These are phyloP conservation scores for Tenualosa ilisha DNA, from an alignment of 2,797 vertebrate species.

Conservation along the genomic window DNA sequence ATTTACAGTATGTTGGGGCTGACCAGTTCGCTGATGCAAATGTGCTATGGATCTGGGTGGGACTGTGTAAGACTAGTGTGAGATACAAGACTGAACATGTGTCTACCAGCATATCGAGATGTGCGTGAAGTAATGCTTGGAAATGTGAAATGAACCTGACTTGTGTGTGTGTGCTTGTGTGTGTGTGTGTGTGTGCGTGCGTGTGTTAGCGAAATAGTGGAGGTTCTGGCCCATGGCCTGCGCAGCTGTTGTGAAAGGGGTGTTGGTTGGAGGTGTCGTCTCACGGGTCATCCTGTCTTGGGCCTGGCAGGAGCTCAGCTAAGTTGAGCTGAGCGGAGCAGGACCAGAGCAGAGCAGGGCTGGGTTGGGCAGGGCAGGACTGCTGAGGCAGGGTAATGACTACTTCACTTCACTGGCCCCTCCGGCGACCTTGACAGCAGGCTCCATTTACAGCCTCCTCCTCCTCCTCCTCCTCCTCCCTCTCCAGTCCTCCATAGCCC, in stretches of 20 bases:
- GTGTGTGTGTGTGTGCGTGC: conserved; percentile 18
- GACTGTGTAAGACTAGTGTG: too few relatives aligned
- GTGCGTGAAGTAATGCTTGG: not conserved
- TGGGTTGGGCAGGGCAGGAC: not conserved
- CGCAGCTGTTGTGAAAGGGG: not conserved
- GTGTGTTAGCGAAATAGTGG: not conserved
- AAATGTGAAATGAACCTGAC: not conserved
- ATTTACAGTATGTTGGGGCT: too few relatives aligned
- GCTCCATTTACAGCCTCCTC: conserved; percentile 18
- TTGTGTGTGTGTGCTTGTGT: not conserved
- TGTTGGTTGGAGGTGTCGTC: conserved; percentile 14
- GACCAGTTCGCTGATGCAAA: too few relatives aligned
- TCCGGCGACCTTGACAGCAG: not conserved
- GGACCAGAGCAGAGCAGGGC: not conserved
- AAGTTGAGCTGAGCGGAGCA: too few relatives aligned
- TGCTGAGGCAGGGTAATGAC: not conserved
- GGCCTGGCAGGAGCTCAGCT: not conserved
- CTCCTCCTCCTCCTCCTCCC: not conserved
- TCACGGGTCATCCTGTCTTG: not conserved
- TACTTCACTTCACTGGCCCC: conserved; percentile 8
- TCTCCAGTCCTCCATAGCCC: not conserved
- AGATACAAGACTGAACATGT: too few relatives aligned
- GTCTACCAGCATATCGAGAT: not conserved
- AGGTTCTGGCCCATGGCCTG: conserved; percentile 22
- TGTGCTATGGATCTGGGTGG: too few relatives aligned